Evolutionary conservation across 2,888 invertebrate species (phyloP).

Genomic region (Eubasilissa splendida): DNA sequence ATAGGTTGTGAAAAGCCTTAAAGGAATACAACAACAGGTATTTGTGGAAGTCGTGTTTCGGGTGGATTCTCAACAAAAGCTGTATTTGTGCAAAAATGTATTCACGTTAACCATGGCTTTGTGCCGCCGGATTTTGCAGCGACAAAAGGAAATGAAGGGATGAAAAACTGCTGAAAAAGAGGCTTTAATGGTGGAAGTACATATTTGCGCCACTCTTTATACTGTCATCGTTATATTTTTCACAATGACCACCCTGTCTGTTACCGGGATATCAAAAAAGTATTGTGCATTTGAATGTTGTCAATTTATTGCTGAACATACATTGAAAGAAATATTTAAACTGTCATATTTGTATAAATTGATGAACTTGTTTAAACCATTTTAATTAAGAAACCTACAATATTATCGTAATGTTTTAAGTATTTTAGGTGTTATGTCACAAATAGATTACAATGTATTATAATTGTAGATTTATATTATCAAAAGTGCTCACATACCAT

Average conservation of each 20-base stretch:
- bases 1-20: slow-evolving; percentile 15
- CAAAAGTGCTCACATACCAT: too few species aligned
- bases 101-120: slow-evolving; percentile 46
- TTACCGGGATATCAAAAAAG: not conserved
- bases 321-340: not conserved
- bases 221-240: slow-evolving; percentile 34
- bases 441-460: too few species aligned
- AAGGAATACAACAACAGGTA: not conserved
- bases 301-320: not conserved
- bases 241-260: slow-evolving; percentile 27
- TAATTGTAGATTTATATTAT: too few species aligned
- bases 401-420: too few species aligned
- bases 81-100: slow-evolving; percentile 41
- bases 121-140: slow-evolving; percentile 49
- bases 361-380: too few species aligned
- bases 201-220: slow-evolving; percentile 28
- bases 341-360: not conserved
- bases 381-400: too few species aligned
- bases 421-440: too few species aligned
- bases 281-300: not conserved
- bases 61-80: slow-evolving; percentile 23
- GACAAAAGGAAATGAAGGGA: slow-evolving; percentile 54
- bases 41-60: slow-evolving; percentile 23
- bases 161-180: slow-evolving; percentile 52
- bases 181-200: slow-evolving; percentile 40